These are phyloP conservation scores for Limnodromus scolopaceus DNA, from an alignment of 2,797 vertebrate genomes.

Conservation along the genomic window DNA sequence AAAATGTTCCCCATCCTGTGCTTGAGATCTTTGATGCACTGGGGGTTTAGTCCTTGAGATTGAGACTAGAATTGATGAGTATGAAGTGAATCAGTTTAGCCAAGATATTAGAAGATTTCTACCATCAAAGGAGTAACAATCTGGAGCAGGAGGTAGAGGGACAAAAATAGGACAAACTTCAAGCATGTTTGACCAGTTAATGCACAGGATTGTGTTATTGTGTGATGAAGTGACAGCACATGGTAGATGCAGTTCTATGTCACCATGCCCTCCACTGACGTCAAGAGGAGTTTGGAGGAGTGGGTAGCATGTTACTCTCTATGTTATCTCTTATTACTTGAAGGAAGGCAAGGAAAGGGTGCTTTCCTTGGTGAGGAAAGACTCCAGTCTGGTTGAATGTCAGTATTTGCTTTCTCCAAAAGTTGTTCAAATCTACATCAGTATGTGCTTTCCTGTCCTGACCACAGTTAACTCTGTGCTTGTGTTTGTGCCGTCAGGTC, in stretches of 20 bases:
- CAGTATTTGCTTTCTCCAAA: background rate
- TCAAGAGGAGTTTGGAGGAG: background rate
- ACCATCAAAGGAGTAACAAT: background rate
- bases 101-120: background rate
- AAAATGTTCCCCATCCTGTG: background rate
- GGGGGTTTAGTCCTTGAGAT: background rate
- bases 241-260: background rate
- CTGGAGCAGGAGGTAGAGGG: background rate
- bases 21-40: background rate
- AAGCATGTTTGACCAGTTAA: background rate
- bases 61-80: background rate
- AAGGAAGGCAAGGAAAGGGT: background rate
- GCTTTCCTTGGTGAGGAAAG: background rate
- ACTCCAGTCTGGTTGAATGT: background rate
- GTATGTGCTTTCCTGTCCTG: fast-evolving
- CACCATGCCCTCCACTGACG: background rate
- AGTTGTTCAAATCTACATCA: background rate
- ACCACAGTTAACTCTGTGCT: background rate
- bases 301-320: too few relatives aligned
- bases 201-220: background rate
- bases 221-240: background rate
- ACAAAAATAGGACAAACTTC: background rate
- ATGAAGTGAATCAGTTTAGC: background rate
- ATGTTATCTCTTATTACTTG: background rate
- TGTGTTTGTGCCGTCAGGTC: conserved; percentile 77